Evolutionary conservation across 2,888 invertebrate genomes (phyloP).

Genomic region (Agonopterix arenella): DNA sequence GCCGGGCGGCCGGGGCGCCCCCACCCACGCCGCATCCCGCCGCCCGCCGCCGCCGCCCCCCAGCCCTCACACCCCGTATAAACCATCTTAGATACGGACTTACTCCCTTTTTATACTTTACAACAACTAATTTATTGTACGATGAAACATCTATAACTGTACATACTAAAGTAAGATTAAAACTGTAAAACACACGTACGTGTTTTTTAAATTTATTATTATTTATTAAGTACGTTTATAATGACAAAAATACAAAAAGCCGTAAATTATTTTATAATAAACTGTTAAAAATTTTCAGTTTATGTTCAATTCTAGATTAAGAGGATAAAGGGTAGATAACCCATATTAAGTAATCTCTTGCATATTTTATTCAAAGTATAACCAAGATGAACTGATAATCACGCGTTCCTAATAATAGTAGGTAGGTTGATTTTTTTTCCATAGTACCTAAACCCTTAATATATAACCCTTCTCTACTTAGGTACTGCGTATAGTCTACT

Average conservation of each 20-base stretch:
- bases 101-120: constrained; percentile 64
- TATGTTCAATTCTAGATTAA: constrained; percentile 3
- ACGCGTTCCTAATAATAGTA: too few relatives aligned
- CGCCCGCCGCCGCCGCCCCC: constrained; percentile 21
- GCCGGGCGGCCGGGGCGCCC: constrained; percentile 17
- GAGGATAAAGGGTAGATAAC: too few relatives aligned
- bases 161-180: constrained; percentile 73
- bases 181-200: constrained; percentile 74
- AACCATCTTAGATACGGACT: constrained; percentile 62
- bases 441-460: too few relatives aligned
- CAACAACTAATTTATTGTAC: constrained; percentile 58
- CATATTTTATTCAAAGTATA: too few relatives aligned
- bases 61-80: constrained; percentile 38
- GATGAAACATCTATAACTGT: constrained; percentile 63
- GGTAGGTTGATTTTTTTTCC: too few relatives aligned
- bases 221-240: constrained; percentile 72
- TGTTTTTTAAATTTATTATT: constrained; percentile 70
- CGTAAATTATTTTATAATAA: constrained; percentile 74
- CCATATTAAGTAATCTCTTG: too few relatives aligned
- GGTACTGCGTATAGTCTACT: too few relatives aligned
- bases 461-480: too few relatives aligned
- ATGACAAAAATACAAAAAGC: constrained; percentile 64
- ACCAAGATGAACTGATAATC: too few relatives aligned
- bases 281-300: constrained; percentile 43
- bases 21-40: constrained; percentile 12